A percentile compares a stretch with the other conserved stretches of the same genome.
Conservation (phyloP, 1,140 invertebrate species). For the Adoxophyes honmai region DNA sequence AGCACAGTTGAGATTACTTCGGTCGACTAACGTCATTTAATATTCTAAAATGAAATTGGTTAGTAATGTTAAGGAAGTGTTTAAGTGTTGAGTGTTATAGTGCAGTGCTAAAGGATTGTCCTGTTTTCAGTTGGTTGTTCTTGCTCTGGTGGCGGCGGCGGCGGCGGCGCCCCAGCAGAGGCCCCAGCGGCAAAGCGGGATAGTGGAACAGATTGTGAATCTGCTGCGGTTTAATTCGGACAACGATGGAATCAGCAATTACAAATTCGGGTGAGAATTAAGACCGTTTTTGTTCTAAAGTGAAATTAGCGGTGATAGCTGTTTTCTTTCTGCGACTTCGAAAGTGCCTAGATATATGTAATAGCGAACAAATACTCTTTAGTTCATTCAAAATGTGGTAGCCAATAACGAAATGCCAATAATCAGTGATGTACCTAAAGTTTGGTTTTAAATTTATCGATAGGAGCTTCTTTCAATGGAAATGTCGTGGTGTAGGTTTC, state of each 20-base stretch:
- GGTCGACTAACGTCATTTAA: neutral
- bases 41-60: conserved; percentile 11
- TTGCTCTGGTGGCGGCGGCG: conserved; percentile 17
- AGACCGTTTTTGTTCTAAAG: neutral
- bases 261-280: conserved; percentile 29
- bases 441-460: no score
- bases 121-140: conserved; percentile 19
- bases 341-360: no score
- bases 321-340: no score
- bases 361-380: no score
- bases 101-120: neutral
- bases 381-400: no score
- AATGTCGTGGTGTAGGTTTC: no score
- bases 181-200: neutral
- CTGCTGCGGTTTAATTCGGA: conserved; percentile 41
- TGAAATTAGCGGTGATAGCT: no score
- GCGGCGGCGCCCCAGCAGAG: conserved; percentile 15
- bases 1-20: conserved; percentile 1
- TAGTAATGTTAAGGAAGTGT: neutral
- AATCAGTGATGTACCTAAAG: no score
- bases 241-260: conserved; percentile 24
- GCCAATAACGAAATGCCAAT: no score
- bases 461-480: no score
- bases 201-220: conserved; percentile 23
- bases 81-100: neutral